These are phyloP conservation scores for Dryobotodes eremita DNA, from an alignment of 2,888 invertebrate genomes.

Conservation along the genomic window DNA sequence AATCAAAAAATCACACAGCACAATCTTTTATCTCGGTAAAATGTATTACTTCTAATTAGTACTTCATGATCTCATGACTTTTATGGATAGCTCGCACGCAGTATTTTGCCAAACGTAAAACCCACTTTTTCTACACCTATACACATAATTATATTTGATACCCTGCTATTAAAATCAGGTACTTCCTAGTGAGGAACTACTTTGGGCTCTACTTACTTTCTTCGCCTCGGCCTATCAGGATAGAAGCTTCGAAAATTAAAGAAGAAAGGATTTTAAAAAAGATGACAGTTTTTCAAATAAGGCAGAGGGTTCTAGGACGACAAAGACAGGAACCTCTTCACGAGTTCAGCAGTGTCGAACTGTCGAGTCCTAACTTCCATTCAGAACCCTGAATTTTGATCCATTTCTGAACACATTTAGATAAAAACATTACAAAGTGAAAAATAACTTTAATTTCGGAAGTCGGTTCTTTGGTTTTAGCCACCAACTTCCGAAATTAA, in stretches of 20 bases:
- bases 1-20: neutral
- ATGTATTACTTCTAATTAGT: neutral
- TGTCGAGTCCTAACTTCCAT: neutral
- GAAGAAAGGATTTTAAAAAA: neutral
- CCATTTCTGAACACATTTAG: neutral
- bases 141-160: neutral
- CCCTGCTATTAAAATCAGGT: neutral
- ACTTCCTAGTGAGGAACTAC: neutral
- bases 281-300: neutral
- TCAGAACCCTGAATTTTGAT: neutral
- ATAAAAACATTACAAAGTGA: no score
- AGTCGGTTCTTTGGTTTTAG: no score
- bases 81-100: neutral
- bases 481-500: no score
- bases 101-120: conserved; percentile 17
- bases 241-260: neutral
- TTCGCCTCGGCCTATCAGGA: neutral
- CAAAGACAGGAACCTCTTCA: neutral
- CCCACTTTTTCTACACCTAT: neutral
- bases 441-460: no score
- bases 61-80: neutral
- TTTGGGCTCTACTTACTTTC: neutral
- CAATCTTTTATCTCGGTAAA: neutral
- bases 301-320: neutral
- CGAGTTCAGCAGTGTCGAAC: neutral